phyloP scores from a whole-genome alignment of 92 coral and sea anemone genomes.

The Epizoanthus scotinus region DNA sequence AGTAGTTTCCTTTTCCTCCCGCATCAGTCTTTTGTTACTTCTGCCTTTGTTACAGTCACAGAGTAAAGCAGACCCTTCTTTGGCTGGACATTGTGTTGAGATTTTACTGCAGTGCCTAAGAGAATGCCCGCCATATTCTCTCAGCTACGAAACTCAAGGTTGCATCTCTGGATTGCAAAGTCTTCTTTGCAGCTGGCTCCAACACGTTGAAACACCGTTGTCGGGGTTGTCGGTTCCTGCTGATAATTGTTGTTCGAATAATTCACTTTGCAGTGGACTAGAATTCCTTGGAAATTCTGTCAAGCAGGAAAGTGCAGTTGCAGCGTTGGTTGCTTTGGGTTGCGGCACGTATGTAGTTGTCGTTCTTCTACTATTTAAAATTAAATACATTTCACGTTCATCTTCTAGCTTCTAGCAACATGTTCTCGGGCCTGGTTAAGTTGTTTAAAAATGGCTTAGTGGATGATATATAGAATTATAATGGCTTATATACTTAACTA shows the following conservation, averaged over 20 bases:
- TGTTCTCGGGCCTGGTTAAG: no score
- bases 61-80: slow-evolving; percentile 77
- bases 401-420: no score
- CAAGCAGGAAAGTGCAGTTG: slow-evolving; percentile 68
- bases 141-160: slow-evolving; percentile 72
- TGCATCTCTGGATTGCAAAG: slow-evolving; percentile 79
- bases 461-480: no score
- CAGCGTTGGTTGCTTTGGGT: slow-evolving; percentile 85
- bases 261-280: slow-evolving; percentile 33
- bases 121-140: slow-evolving; percentile 82
- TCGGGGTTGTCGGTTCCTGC: no score
- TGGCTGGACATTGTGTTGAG: slow-evolving; percentile 79
- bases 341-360: slow-evolving; percentile 83
- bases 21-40: slow-evolving; percentile 83
- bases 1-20: slow-evolving; percentile 84
- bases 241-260: background rate
- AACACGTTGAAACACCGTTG: slow-evolving; percentile 24
- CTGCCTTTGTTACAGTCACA: slow-evolving; percentile 94
- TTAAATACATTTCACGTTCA: background rate
- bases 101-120: slow-evolving; percentile 78
- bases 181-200: slow-evolving; percentile 82
- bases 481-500: no score
- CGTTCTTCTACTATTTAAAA: background rate
- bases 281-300: slow-evolving; percentile 32
- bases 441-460: no score